Base-by-base conservation (phyloP, 1,140 invertebrate genomes). In the Heliconius hermathena region DNA sequence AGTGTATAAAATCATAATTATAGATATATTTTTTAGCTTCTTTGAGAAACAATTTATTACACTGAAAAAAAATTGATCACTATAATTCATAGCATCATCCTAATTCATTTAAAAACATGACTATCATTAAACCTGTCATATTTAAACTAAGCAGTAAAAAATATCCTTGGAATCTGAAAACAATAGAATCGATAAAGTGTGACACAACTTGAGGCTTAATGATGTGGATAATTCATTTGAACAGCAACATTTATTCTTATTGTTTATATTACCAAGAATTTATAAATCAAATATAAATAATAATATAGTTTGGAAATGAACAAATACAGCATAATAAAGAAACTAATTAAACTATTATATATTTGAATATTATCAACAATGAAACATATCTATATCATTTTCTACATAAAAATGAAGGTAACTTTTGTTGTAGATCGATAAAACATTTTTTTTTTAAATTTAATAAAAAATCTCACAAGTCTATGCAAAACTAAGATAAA, bases 171-270 rank as follows among this genome's bases (percentile, higher is more conserved):
- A n/a, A 74, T 13, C 20, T 3, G 38, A 22, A 41, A 52, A 74
- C 73, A 74, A 73, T 57, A 22, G 8, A n/a, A 71, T 41, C 71
- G 3, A 54, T 79, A 73, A 33, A 73, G 57, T 22, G 54, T 78
- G 70, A 78, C 71, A 72, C 66, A 38, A 26, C 54, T 70, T 26
- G 18, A 60, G 52, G 52, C n/a, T 74, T 2, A 54, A n/a, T 29
- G 60, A 66, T 66, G 60, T 29, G 3, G 11, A 66, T 60, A 60
- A 66, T 66, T 29, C 26, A 66, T 4, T 66, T 29, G 22, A 66
- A 66, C 29, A 29, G 26, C 26, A 16, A 66, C 4, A 66, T 66
- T 66, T 66, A 66, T 66, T 66, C 1, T 29, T 66, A 66, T 57
- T 66, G 60, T 66, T 66, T 66, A 29, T 26, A 29, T 26, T 66